Base-by-base conservation (phyloP, 2,113 vertebrate species). In the Progne subis region DNA sequence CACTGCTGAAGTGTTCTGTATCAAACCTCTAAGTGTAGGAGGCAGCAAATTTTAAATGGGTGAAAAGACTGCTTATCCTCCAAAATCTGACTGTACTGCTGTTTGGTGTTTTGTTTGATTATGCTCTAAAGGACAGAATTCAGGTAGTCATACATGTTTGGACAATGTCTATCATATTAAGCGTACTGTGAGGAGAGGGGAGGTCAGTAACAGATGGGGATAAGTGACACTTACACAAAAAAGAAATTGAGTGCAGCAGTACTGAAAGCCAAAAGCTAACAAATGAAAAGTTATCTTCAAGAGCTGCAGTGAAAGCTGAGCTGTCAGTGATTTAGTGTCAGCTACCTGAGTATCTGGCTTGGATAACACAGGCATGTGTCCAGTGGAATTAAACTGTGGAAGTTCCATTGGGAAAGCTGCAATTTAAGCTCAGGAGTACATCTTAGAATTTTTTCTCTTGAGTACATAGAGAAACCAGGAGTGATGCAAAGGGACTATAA, bases 181-280 rank as follows among this genome's bases (percentile, higher is more conserved):
- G 23, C 1, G 2, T 63, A 18, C 32, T 52, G 24, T 59, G 46
- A 90, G 57, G 50, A 72, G 43, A 82, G 18, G 20, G 28, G n/a
- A 95, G 63, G 43, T 74, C 80, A 75, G 67, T 77, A 95, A 80
- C 84, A 96, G 84, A 88, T 86, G 75, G 77, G 32, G 29, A 84
- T 68, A 67, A 94, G 47, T n/a, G 59, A 93, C 52, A 50, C 50
- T 76, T 76, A 17, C 43, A 83, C 50, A 65, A 68, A 93, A 91
- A 70, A 90, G 12, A 77, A 86, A 76, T 72, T 49, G 18, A 85
- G 67, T 7, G 17, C 19, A 87, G 26, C 11, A 59, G 19, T 31
- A 56, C 4, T 72, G 49, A 72, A 89, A 85, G 59, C 81, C 78
- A 91, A 72, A n/a, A 90, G 25, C 53, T 61, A 87, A 70, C 60